Base-by-base conservation (phyloP, 2,888 invertebrate species). In the Drosophila multiciliata region DNA sequence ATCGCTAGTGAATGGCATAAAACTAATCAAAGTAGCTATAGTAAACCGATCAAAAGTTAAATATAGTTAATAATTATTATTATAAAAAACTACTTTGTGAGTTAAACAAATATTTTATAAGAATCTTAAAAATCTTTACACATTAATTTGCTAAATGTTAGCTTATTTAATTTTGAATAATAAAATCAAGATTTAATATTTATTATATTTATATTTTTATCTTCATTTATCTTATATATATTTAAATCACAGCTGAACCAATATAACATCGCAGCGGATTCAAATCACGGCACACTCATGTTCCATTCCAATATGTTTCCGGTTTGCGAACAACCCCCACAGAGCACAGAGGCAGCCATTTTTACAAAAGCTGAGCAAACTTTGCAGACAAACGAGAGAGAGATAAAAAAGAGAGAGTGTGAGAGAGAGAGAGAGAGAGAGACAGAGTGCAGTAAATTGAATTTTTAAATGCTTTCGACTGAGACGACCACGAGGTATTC, bases 401-500 rank as follows among this genome's bases (percentile, higher is more conserved):
- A 38, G 57, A 48, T 26, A 60, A 58, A 45, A 23, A 29, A 53
- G 32, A 26, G 66, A 61, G n/a, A 15, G n/a, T n/a, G n/a, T n/a
- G 49, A 35, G 42, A n/a, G 55, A 52, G 61, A 5, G 20, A 63
- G 45, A 29, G 54, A 29, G 66, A 29, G 29, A 65, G 61, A 32
- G 45, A 74, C 65, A 71, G 66, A 55, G 48, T n/a, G 55, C 48
- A 58, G 74, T 58, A 84, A 88, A 83, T 91, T 81, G 83, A 87
- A 91, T 79, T 78, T 79, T 91, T 89, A 91, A 91, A 86, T 88
- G 91, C 86, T 91, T 87, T 90, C 90, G 79, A 87, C 91, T 80
- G 85, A 75, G 88, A 73, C 85, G 87, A 90, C 87, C 91, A 89
- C 90, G 90, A 84, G 85, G 74, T 90, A 90, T 89, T 91, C 86